Evolutionary conservation across 2,888 invertebrate species (phyloP).

Genomic region (Subacronicta megacephala): DNA sequence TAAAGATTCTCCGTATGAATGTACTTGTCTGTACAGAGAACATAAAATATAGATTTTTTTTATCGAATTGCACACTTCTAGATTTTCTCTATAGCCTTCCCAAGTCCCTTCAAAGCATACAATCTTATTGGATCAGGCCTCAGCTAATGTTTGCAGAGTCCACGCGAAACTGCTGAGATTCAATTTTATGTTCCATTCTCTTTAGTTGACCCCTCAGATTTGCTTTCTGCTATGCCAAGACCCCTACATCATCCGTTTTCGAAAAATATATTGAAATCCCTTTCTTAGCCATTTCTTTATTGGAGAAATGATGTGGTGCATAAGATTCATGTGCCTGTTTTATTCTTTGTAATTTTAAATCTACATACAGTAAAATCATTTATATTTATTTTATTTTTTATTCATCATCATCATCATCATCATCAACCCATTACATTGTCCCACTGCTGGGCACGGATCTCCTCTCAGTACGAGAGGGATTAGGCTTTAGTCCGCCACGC

Average conservation of each 20-base stretch:
- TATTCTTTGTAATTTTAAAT: too few relatives aligned
- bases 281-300: constrained; percentile 39
- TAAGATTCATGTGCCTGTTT: constrained; percentile 1
- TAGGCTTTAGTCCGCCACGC: too few relatives aligned
- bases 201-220: constrained; percentile 69
- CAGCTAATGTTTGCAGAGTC: constrained; percentile 72
- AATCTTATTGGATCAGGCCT: constrained; percentile 81
- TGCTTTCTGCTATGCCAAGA: constrained; percentile 58
- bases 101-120: constrained; percentile 73
- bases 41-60: neutral
- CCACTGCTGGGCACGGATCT: too few relatives aligned
- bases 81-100: constrained; percentile 49
- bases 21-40: too few relatives aligned
- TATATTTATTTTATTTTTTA: too few relatives aligned
- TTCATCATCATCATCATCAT: too few relatives aligned
- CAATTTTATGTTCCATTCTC: constrained; percentile 73
- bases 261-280: constrained; percentile 43
- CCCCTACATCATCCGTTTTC: constrained; percentile 51
- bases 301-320: too few relatives aligned
- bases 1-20: too few relatives aligned
- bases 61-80: constrained; percentile 41
- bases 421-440: too few relatives aligned
- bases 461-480: too few relatives aligned
- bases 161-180: constrained; percentile 73
- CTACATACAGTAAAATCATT: too few relatives aligned